Percentiles rank a stretch among this genome's conserved stretches.
These are phyloP conservation scores for Calephelis virginiensis DNA, from an alignment of 1,140 invertebrate genomes.

Conservation along the genomic window DNA sequence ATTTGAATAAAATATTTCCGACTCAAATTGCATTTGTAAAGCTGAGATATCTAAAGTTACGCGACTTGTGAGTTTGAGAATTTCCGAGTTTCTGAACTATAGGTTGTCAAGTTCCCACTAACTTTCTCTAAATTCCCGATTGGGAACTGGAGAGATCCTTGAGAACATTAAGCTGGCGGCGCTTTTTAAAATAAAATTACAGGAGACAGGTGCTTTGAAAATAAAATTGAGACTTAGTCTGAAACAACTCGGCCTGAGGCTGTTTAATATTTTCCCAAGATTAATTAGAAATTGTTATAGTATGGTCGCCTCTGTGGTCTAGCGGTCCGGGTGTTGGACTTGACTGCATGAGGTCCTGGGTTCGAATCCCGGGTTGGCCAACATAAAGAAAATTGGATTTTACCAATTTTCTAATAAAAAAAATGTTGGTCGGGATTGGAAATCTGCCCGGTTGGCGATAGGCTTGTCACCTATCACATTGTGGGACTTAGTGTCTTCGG, in stretches of 20 bases:
- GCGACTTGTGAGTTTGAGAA: constrained; percentile 11
- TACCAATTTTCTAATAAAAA: no score
- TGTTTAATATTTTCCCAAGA: constrained; percentile 7
- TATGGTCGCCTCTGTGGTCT: no score
- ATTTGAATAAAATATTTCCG: constrained; percentile 27
- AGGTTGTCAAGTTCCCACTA: constrained; percentile 19
- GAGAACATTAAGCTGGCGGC: constrained; percentile 12
- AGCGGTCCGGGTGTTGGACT: no score
- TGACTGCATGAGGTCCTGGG: no score
- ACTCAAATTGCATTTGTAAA: constrained; percentile 26
- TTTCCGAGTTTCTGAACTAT: constrained; percentile 17
- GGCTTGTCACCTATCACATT: no score
- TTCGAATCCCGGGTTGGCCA: no score
- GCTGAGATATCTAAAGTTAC: constrained; percentile 26
- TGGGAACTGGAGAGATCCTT: constrained; percentile 18
- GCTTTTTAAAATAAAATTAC: constrained; percentile 14
- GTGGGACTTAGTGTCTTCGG: no score
- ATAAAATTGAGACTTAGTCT: constrained; percentile 1
- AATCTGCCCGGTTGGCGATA: no score
- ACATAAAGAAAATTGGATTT: no score
- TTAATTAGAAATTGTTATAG: neutral
- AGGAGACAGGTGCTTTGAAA: constrained; percentile 3
- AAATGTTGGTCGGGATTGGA: no score
- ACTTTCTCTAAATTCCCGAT: constrained; percentile 29
- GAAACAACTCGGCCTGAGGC: constrained; percentile 3